phyloP scores from a whole-genome alignment of 2,797 vertebrate species.

The Phoebastria nigripes region DNA sequence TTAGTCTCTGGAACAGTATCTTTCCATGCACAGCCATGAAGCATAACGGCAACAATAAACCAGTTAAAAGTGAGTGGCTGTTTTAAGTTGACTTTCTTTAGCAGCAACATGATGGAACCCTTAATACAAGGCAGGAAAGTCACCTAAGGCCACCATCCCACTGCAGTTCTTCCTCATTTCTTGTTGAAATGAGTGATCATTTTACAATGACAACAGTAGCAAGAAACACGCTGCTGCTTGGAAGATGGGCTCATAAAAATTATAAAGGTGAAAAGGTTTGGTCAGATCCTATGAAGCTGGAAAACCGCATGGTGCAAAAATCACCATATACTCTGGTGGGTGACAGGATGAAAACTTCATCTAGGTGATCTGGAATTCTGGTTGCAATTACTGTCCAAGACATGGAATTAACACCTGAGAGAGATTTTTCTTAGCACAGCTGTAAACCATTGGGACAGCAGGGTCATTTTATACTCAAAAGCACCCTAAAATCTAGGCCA shows the following conservation, averaged over 20 bases:
- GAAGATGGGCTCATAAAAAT: not conserved
- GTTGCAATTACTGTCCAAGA: not conserved
- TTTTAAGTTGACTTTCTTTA: not conserved
- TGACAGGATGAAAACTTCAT: not conserved
- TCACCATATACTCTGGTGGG: not conserved
- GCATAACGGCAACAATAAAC: not conserved
- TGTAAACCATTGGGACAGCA: not conserved
- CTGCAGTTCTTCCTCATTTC: not conserved
- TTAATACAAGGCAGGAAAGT: not conserved
- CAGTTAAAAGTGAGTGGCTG: not conserved
- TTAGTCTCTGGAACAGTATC: not conserved
- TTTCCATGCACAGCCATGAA: not conserved
- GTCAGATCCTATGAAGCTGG: not conserved
- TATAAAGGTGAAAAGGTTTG: not conserved
- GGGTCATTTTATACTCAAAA: not conserved
- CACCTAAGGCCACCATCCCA: not conserved
- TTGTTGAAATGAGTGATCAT: not conserved
- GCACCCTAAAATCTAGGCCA: not conserved
- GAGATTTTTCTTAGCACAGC: not conserved
- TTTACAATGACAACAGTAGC: not conserved
- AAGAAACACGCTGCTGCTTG: not conserved
- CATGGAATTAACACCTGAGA: accelerated
- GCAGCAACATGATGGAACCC: not conserved
- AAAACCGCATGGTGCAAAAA: not conserved
- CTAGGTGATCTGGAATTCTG: not conserved